A percentile compares a stretch with the other conserved stretches of the same genome.
Conservation (phyloP, 2,113 vertebrate genomes). For the Corythornis vintsioides region DNA sequence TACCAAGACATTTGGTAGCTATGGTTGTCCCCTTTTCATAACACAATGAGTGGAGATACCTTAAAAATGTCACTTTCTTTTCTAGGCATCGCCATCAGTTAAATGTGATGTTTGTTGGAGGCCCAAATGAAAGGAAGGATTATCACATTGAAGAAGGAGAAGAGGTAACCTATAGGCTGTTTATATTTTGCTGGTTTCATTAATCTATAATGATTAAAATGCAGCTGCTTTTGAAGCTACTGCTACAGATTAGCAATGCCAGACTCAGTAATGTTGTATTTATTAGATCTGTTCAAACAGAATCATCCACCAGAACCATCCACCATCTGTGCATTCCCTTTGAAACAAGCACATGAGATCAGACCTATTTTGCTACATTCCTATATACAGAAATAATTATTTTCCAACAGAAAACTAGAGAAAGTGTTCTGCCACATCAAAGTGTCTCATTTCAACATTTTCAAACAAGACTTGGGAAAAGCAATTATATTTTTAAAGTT, state of each 20-base stretch:
- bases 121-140: slow-evolving; percentile 93
- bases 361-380: not conserved
- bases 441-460: not conserved
- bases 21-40: not conserved
- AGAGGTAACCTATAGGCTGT: slow-evolving; percentile 82
- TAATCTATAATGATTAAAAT: not conserved
- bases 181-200: not conserved
- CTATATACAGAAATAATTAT: not conserved
- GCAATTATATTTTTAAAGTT: not conserved
- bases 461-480: not conserved
- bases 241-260: not conserved
- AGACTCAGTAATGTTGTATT: not conserved
- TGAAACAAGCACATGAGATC: not conserved
- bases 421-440: not conserved
- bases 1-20: not conserved
- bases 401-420: not conserved
- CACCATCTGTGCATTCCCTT: not conserved
- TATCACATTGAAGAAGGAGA: slow-evolving; percentile 98
- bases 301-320: not conserved
- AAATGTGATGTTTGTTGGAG: slow-evolving; percentile 96
- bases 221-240: not conserved
- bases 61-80: slow-evolving; percentile 3
- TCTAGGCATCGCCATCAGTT: slow-evolving; percentile 84
- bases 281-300: not conserved
- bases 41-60: not conserved